phyloP scores from a whole-genome alignment of 2,888 invertebrate species.

The Apamea monoglypha region DNA sequence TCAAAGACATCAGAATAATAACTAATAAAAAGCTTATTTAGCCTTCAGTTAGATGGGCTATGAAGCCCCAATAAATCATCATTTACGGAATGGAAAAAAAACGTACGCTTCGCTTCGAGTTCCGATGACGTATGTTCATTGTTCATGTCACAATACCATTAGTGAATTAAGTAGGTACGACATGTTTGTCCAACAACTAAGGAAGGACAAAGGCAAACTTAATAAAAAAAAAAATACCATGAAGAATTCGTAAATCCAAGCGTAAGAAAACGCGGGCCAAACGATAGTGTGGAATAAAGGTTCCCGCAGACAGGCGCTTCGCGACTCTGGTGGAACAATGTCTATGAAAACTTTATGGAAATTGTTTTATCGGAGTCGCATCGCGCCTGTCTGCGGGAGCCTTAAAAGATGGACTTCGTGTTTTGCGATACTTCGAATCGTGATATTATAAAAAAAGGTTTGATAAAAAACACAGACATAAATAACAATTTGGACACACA shows the following conservation, averaged over 20 bases:
- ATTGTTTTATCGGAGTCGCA: not conserved
- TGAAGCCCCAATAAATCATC: conserved; percentile 26
- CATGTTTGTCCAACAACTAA: not conserved
- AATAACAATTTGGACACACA: conserved; percentile 18
- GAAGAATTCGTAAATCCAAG: not conserved
- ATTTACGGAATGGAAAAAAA: not conserved
- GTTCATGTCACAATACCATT: conserved; percentile 37
- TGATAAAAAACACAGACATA: conserved; percentile 21
- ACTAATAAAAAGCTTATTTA: not conserved
- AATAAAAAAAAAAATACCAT: not conserved
- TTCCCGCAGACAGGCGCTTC: too few relatives aligned
- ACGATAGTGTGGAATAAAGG: not conserved
- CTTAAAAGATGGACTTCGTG: conserved; percentile 5
- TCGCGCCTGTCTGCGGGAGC: not conserved
- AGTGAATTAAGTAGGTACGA: conserved; percentile 16
- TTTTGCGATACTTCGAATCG: not conserved
- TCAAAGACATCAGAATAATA: conserved; percentile 5
- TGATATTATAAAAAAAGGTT: conserved; percentile 29
- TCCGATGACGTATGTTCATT: conserved; percentile 41
- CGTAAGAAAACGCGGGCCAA: not conserved
- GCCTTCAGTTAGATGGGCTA: not conserved
- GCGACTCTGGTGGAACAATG: not conserved
- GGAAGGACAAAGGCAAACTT: not conserved
- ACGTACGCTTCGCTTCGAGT: not conserved
- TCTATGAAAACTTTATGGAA: not conserved